Conservation (phyloP, 2,113 vertebrate species). For the Oenanthe melanoleuca region DNA sequence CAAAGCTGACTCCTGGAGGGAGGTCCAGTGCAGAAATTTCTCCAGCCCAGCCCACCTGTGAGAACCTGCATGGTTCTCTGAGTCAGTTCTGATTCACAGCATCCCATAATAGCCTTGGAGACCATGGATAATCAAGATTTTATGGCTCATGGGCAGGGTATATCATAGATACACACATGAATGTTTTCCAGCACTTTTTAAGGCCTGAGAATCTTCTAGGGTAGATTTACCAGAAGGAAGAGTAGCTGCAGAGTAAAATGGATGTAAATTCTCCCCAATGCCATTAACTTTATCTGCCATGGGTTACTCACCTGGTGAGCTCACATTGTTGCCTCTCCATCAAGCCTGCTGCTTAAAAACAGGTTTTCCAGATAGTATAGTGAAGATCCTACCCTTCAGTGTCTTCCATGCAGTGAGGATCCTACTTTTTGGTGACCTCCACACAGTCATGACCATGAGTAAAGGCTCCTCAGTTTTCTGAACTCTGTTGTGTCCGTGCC, state of each 20-base stretch:
- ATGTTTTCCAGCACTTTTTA: background rate
- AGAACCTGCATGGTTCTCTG: background rate
- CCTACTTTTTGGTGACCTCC: background rate
- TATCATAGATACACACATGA: background rate
- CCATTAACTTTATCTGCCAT: background rate
- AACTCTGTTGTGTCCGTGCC: rapidly evolving
- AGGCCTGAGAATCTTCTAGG: background rate
- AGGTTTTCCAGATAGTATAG: background rate
- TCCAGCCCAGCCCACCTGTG: background rate
- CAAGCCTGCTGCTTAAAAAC: background rate
- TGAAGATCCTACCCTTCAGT: background rate
- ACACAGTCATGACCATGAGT: background rate
- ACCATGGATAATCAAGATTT: background rate
- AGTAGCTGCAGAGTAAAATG: background rate
- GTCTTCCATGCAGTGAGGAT: background rate
- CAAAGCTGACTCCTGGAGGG: background rate
- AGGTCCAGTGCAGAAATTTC: background rate
- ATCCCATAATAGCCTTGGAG: background rate
- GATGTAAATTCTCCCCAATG: background rate
- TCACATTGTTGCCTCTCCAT: background rate
- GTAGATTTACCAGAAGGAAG: background rate
- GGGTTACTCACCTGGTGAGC: background rate
- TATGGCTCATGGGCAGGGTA: background rate
- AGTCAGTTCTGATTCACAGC: background rate
- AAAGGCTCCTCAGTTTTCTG: background rate